These are phyloP conservation scores for Sphenopsis melanotis DNA, from an alignment of 2,797 vertebrate species.

Conservation along the genomic window DNA sequence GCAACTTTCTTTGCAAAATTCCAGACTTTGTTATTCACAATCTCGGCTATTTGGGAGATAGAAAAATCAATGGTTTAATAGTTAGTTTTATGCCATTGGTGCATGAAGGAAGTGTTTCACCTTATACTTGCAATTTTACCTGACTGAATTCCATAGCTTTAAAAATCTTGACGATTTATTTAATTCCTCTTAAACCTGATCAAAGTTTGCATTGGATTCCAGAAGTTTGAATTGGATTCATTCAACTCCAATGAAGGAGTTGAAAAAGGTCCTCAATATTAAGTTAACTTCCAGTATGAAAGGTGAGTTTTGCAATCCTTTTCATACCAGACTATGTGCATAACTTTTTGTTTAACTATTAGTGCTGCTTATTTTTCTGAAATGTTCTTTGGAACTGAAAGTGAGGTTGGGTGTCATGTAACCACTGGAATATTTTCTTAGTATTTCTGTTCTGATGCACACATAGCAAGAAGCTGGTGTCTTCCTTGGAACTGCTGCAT, in stretches of 20 bases:
- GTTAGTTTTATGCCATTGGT: background rate
- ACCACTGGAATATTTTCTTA: background rate
- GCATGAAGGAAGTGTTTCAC: background rate
- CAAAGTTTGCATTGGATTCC: background rate
- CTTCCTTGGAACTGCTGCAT: background rate
- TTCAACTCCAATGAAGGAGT: background rate
- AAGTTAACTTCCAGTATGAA: background rate
- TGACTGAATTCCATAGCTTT: background rate
- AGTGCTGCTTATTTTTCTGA: background rate
- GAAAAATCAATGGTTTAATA: background rate
- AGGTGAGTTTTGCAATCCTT: background rate
- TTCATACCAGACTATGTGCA: accelerated
- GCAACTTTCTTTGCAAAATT: background rate
- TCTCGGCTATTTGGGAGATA: background rate
- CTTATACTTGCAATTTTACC: background rate
- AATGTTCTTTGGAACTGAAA: background rate
- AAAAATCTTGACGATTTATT: background rate
- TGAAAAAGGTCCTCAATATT: background rate
- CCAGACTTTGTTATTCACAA: background rate
- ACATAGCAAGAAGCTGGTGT: background rate
- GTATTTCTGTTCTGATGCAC: background rate
- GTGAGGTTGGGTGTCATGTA: background rate
- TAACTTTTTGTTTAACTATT: background rate
- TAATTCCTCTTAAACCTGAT: background rate
- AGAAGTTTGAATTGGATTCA: background rate